These are phyloP conservation scores for Halisarca cf. caerulea DNA, from an alignment of 37 sponge, comb jelly and placozoan species.

Conservation along the genomic window DNA sequence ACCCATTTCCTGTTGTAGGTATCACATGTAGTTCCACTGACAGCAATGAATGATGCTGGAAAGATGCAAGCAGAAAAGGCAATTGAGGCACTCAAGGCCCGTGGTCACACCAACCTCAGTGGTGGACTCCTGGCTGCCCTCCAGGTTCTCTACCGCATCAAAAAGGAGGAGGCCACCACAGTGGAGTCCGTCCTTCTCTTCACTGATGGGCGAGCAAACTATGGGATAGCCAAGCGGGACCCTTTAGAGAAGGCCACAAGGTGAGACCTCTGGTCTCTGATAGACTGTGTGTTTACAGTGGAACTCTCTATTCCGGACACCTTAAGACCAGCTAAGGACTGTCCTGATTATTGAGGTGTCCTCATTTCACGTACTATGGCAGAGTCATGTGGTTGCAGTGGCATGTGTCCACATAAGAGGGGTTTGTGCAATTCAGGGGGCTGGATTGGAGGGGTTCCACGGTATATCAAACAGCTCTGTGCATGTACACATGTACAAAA, in stretches of 20 bases:
- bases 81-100: slow-evolving; percentile 66
- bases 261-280: too few relatives aligned
- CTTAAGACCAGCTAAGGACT: too few relatives aligned
- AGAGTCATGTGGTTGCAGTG: too few relatives aligned
- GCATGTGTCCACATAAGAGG: too few relatives aligned
- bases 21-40: slow-evolving; percentile 62
- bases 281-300: too few relatives aligned
- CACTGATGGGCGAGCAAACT: slow-evolving; percentile 95
- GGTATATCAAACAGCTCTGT: too few relatives aligned
- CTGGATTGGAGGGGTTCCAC: background rate
- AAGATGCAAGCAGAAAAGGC: slow-evolving; percentile 82
- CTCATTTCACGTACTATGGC: too few relatives aligned
- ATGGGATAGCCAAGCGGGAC: slow-evolving; percentile 62
- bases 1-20: slow-evolving; percentile 22
- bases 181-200: slow-evolving; percentile 92
- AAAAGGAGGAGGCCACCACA: slow-evolving; percentile 43
- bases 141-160: slow-evolving; percentile 65
- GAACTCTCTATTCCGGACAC: too few relatives aligned
- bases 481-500: too few relatives aligned
- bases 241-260: slow-evolving; percentile 80
- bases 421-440: too few relatives aligned
- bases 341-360: too few relatives aligned
- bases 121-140: slow-evolving; percentile 91
- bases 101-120: slow-evolving; percentile 95
- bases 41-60: slow-evolving; percentile 77